These are phyloP conservation scores for Aphelinus atriplicis DNA, from an alignment of 1,140 invertebrate species.

Conservation along the genomic window DNA sequence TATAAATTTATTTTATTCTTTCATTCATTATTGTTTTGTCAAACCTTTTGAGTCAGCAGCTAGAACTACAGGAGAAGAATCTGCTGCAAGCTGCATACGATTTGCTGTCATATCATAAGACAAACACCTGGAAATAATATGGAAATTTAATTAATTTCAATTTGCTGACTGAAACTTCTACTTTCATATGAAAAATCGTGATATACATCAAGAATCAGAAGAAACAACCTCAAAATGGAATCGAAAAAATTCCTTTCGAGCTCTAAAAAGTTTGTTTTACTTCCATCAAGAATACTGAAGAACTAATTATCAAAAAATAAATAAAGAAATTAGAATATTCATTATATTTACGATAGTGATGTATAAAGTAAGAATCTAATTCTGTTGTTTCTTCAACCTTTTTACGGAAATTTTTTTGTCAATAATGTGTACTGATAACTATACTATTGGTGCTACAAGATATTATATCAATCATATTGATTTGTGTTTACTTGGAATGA, in stretches of 20 bases:
- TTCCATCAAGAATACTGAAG: too few relatives aligned
- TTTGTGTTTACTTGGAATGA: neutral
- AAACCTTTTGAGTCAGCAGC: slow-evolving; percentile 67
- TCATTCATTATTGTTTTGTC: slow-evolving; percentile 2
- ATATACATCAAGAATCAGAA: too few relatives aligned
- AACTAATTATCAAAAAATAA: too few relatives aligned
- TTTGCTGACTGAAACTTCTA: too few relatives aligned
- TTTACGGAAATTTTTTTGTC: slow-evolving; percentile 1
- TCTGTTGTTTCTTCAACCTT: neutral
- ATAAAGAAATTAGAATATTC: too few relatives aligned
- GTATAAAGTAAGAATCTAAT: too few relatives aligned
- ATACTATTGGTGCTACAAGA: slow-evolving; percentile 10
- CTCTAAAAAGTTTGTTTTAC: too few relatives aligned
- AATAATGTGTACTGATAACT: neutral
- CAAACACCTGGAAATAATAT: slow-evolving; percentile 72
- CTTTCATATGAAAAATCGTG: too few relatives aligned
- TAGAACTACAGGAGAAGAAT: slow-evolving; percentile 71
- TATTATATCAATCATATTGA: slow-evolving; percentile 11
- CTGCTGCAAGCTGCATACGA: slow-evolving; percentile 66
- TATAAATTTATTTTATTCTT: slow-evolving; percentile 8
- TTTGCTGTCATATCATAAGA: slow-evolving; percentile 77
- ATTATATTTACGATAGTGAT: too few relatives aligned
- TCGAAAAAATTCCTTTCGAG: too few relatives aligned
- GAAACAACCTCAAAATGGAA: too few relatives aligned
- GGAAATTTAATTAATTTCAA: too few relatives aligned